Conservation (phyloP, 2,797 vertebrate genomes). For the Potorous gilbertii region DNA sequence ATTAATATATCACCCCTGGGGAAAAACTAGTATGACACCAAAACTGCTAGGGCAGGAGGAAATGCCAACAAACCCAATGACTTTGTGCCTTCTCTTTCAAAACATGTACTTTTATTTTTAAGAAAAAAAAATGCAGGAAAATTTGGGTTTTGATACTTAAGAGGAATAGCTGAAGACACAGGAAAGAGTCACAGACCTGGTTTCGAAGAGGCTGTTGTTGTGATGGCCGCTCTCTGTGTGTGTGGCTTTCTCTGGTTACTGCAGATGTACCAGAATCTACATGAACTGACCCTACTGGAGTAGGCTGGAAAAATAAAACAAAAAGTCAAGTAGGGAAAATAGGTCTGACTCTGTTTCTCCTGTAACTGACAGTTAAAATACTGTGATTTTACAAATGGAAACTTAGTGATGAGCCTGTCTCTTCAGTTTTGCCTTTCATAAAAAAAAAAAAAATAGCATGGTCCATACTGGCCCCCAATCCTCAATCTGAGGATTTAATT, state of each 20-base stretch:
- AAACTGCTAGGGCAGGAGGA: background rate
- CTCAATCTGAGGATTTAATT: background rate
- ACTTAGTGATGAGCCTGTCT: constrained; percentile 11
- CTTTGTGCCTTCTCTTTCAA: constrained; percentile 8
- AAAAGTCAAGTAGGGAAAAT: constrained; percentile 43
- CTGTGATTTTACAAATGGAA: constrained; percentile 44
- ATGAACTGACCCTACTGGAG: constrained; percentile 95
- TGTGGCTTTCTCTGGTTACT: constrained; percentile 94
- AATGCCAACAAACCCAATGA: background rate
- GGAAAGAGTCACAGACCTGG: constrained; percentile 87
- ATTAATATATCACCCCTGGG: background rate
- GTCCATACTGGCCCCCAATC: background rate
- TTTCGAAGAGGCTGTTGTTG: constrained; percentile 94
- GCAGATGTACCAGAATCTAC: constrained; percentile 95
- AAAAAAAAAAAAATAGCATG: constrained; percentile 32
- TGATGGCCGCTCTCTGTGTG: constrained; percentile 93
- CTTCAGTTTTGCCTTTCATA: constrained; percentile 49
- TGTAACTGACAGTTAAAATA: constrained; percentile 34
- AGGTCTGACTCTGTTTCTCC: constrained; percentile 9
- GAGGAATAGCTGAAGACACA: constrained; percentile 27
- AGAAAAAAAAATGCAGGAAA: constrained; percentile 51
- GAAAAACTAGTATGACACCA: background rate
- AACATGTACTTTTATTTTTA: background rate
- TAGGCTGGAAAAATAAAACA: constrained; percentile 89
- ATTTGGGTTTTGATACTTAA: constrained; percentile 42